Conservation (phyloP, 92 coral and sea anemone genomes). For the Scolanthus callimorphus region DNA sequence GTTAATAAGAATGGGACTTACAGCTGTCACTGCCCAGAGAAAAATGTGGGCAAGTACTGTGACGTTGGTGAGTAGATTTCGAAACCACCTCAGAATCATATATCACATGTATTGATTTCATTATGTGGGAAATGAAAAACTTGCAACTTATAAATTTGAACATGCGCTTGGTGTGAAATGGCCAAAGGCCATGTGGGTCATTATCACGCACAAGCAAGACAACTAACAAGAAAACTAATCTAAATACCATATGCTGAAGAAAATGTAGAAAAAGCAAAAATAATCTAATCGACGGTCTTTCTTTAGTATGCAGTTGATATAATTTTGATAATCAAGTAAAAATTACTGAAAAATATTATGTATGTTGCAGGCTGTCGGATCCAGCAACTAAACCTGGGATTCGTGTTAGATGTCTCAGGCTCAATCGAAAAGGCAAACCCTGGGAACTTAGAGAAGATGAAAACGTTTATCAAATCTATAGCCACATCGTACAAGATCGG, state of each 20-base stretch:
- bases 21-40: background rate
- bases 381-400: background rate
- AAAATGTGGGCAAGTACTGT: background rate
- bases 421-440: background rate
- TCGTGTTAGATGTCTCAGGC: background rate
- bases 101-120: too few relatives aligned
- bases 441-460: slow-evolving; percentile 2
- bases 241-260: too few relatives aligned
- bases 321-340: too few relatives aligned
- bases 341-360: too few relatives aligned
- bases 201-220: too few relatives aligned
- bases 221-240: too few relatives aligned
- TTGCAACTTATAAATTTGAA: too few relatives aligned
- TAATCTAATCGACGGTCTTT: too few relatives aligned
- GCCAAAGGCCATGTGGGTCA: too few relatives aligned
- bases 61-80: background rate
- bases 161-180: background rate
- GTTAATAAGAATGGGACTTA: background rate
- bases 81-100: background rate
- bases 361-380: background rate
- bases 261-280: too few relatives aligned
- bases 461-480: background rate
- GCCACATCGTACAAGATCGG: slow-evolving; percentile 1
- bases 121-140: too few relatives aligned
- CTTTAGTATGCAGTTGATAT: too few relatives aligned